Evolutionary conservation across 2,888 invertebrate genomes (phyloP).

Genomic region (Drosophila paucipuncta): DNA sequence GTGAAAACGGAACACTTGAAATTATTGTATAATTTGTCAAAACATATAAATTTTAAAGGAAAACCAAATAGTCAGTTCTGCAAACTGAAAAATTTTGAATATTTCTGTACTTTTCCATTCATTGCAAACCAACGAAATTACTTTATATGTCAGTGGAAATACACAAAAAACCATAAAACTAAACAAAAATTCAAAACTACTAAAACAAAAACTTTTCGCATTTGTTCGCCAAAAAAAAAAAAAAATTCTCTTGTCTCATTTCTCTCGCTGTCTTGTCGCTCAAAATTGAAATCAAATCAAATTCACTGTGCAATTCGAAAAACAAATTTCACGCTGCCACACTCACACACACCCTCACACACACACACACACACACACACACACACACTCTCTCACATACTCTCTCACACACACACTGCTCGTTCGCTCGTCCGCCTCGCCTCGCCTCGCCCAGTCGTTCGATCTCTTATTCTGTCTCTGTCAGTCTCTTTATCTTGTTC

Average conservation of each 20-base stretch:
- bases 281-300: slow-evolving; percentile 51
- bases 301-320: slow-evolving; percentile 44
- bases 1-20: not conserved
- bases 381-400: slow-evolving; percentile 15
- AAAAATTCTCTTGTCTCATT: slow-evolving; percentile 42
- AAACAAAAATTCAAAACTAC: slow-evolving; percentile 4
- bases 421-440: slow-evolving; percentile 56
- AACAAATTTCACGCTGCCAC: slow-evolving; percentile 60
- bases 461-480: slow-evolving; percentile 21
- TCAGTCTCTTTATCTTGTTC: slow-evolving; percentile 29
- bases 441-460: slow-evolving; percentile 60
- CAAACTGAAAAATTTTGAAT: not conserved
- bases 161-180: not conserved
- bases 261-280: slow-evolving; percentile 44
- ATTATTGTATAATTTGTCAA: not conserved
- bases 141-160: slow-evolving; percentile 49
- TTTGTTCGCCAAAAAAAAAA: not conserved
- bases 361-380: slow-evolving; percentile 8
- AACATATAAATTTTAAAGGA: not conserved
- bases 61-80: not conserved
- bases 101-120: not conserved
- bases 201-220: slow-evolving; percentile 22
- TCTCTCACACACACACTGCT: slow-evolving; percentile 30
- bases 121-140: slow-evolving; percentile 1
- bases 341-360: slow-evolving; percentile 12